Conservation (phyloP, 2,888 invertebrate species). For the Hirtodrosophila alboralis region DNA sequence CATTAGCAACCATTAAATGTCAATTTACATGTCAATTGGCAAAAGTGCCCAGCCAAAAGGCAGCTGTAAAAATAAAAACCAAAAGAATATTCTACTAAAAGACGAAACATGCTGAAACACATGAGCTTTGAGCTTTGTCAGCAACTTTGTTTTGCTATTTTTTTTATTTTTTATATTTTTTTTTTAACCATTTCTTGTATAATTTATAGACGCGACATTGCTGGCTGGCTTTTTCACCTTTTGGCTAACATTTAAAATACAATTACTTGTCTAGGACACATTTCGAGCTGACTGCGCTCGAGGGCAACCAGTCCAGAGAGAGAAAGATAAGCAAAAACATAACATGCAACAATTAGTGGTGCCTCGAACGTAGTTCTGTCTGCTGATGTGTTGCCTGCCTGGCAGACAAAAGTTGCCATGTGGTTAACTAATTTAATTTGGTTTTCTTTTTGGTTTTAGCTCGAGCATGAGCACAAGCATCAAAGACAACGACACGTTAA, state of each 20-base stretch:
- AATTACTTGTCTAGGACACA: conserved; percentile 73
- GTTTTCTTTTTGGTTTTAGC: conserved; percentile 49
- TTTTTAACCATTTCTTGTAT: conserved; percentile 64
- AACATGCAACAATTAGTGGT: conserved; percentile 79
- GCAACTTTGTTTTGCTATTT: conserved; percentile 57
- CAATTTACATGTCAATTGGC: conserved; percentile 83
- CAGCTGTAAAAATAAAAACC: conserved; percentile 45
- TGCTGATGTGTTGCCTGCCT: conserved; percentile 32
- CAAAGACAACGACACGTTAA: conserved; percentile 78
- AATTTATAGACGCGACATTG: conserved; percentile 73
- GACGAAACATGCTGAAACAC: conserved; percentile 41
- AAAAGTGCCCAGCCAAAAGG: conserved; percentile 47
- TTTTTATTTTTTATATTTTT: conserved; percentile 21
- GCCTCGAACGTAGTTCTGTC: conserved; percentile 25
- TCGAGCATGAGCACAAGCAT: conserved; percentile 52
- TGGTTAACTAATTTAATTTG: conserved; percentile 83
- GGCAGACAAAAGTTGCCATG: conserved; percentile 76
- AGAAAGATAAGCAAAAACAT: conserved; percentile 75
- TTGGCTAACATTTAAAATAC: conserved; percentile 79
- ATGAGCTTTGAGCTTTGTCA: conserved; percentile 69
- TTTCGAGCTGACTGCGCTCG: conserved; percentile 56
- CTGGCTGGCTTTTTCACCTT: conserved; percentile 54
- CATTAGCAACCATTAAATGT: conserved; percentile 81
- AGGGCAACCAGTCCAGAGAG: conserved; percentile 41
- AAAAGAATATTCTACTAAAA: conserved; percentile 13